Evolutionary conservation across 2,888 invertebrate genomes (phyloP), one percentile per base, ranked within the genome.

Genomic region (Thera obeliscata): DNA sequence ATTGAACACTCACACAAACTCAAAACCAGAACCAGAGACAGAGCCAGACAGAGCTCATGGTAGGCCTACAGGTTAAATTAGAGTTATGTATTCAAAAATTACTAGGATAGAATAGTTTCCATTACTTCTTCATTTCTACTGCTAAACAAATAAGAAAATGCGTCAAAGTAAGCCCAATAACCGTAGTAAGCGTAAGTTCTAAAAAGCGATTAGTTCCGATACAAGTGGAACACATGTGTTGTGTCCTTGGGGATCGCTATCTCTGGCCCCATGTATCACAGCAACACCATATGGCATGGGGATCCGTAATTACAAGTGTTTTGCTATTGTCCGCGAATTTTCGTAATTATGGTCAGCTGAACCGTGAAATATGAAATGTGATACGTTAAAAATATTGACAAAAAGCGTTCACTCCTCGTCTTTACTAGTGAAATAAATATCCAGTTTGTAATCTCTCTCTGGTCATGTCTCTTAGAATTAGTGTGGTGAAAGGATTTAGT

Each of bases 231-330:
- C 90, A 89, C 87, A 88, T 88, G 52, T 33, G 85, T 57, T 36
- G 43, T 56, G 67, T 72, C 74, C 71, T 62, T 59, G 65, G 74
- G 72, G 74, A 71, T 65, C 76, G 50, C 61, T 69, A 69, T 69
- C 69, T 57, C 36, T 57, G 62, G 65, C 56, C 77, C 79, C 62
- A 57, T 64, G 69, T 71, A 75, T 82, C 83, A 74, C 68, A 64
- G 78, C 83, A 79, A 84, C 87, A 87, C 91, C 92, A 92, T 93
- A 93, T 92, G 93, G 90, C 86, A 77, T 73, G 78, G 84, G 85
- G 87, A 85, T 81, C 83, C 80, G 81, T 88, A 87, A 88, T 88
- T 88, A 88, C 85, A 81, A 86, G 84, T 83, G 83, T 82, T 84
- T 82, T 82, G 65, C 76, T 81, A 80, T 84, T 82, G 82, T 85